These are phyloP conservation scores for Pseudococcus longispinus DNA, from an alignment of 2,888 invertebrate genomes.

Conservation along the genomic window DNA sequence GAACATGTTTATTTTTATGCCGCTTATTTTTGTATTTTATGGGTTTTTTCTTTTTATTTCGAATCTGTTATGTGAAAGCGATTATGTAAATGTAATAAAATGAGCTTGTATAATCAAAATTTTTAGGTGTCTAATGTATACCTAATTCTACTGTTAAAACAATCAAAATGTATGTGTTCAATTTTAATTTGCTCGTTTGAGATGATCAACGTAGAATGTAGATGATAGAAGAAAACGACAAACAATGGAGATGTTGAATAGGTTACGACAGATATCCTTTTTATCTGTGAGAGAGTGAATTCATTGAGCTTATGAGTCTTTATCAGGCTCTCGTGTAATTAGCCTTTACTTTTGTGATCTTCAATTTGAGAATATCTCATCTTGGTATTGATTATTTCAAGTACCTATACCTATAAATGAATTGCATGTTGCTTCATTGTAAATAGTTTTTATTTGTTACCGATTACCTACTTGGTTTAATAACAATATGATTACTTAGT, in stretches of 20 bases:
- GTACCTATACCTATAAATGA: not conserved
- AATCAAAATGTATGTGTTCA: constrained; percentile 36
- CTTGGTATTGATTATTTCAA: not conserved
- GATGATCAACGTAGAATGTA: not conserved
- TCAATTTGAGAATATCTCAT: not conserved
- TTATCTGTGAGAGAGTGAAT: not conserved
- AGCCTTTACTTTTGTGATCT: not conserved
- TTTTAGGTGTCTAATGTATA: not conserved
- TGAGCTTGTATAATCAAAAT: constrained; percentile 1
- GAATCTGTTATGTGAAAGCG: not conserved
- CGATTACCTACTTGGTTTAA: not conserved
- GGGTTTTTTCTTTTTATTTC: not conserved
- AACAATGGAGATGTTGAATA: not conserved
- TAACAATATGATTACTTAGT: not conserved
- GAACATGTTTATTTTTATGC: constrained; percentile 14
- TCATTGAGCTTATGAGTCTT: not conserved
- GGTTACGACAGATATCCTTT: not conserved
- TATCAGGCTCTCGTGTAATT: not conserved
- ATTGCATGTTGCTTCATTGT: constrained; percentile 6
- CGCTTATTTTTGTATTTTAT: not conserved
- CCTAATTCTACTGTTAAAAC: not conserved
- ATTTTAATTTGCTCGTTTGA: constrained; percentile 7
- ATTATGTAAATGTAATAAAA: not conserved
- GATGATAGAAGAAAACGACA: not conserved
- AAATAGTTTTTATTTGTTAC: constrained; percentile 3